Conservation (phyloP, 2,113 vertebrate species). For the Oenanthe melanoleuca region DNA sequence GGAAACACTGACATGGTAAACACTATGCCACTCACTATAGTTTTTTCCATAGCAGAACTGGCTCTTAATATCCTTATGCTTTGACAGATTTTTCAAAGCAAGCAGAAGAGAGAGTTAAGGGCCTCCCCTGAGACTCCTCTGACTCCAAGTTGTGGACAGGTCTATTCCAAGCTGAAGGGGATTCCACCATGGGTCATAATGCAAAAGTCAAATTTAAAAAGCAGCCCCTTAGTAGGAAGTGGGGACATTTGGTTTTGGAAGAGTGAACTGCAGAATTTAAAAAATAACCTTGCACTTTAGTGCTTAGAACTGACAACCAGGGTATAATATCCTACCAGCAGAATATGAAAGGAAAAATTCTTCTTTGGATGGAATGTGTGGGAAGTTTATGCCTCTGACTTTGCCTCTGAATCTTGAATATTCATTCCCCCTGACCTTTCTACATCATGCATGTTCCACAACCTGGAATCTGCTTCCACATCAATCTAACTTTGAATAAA, state of each 20-base stretch:
- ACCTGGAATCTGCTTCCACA: conserved; percentile 32
- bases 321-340: not conserved
- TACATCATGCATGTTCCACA: not conserved
- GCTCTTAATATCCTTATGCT: not conserved
- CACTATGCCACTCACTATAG: not conserved
- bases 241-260: not conserved
- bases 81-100: conserved; percentile 28
- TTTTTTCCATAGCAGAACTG: conserved; percentile 15
- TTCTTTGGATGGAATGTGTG: conserved; percentile 34
- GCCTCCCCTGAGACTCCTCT: not conserved
- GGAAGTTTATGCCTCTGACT: conserved; percentile 39
- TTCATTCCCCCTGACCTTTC: conserved; percentile 49
- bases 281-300: not conserved
- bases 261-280: not conserved
- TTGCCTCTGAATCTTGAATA: conserved; percentile 47
- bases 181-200: not conserved
- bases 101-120: not conserved
- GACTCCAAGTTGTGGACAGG: not conserved
- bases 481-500: conserved; percentile 4
- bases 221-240: not conserved
- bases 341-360: conserved; percentile 55
- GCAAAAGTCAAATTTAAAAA: not conserved
- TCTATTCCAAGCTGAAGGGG: not conserved
- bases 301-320: not conserved
- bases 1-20: conserved; percentile 23